Conservation (phyloP, 2,888 invertebrate genomes). For the Morpho deidamia region DNA sequence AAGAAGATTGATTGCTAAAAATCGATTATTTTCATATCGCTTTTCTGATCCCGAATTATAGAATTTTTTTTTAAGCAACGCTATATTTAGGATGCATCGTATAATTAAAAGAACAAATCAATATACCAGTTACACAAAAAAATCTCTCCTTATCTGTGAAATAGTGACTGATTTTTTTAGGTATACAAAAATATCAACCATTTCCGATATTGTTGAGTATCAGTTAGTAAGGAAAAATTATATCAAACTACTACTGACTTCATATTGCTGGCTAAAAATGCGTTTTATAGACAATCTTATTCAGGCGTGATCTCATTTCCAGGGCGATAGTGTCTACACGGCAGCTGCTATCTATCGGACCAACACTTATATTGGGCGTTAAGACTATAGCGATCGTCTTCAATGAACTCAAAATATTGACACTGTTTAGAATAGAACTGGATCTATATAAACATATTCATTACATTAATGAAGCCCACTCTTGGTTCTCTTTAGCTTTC, state of each 20-base stretch:
- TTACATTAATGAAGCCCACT: neutral
- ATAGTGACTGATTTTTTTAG: too few relatives aligned
- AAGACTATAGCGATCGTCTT: slow-evolving; percentile 3
- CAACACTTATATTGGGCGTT: neutral
- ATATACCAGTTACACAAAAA: too few relatives aligned
- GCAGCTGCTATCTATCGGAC: slow-evolving; percentile 37
- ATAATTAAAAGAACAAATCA: too few relatives aligned
- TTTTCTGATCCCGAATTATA: too few relatives aligned
- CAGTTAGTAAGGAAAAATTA: neutral
- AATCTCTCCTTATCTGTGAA: too few relatives aligned
- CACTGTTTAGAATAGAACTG: neutral
- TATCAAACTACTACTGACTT: slow-evolving; percentile 3
- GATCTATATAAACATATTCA: neutral
- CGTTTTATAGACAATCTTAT: slow-evolving; percentile 34
- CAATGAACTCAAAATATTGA: neutral
- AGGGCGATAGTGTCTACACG: slow-evolving; percentile 26
- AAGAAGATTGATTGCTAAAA: too few relatives aligned
- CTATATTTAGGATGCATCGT: too few relatives aligned
- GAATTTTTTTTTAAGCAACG: too few relatives aligned
- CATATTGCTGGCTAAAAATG: slow-evolving; percentile 26
- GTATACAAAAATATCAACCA: too few relatives aligned
- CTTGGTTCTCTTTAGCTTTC: neutral
- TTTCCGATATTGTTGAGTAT: too few relatives aligned
- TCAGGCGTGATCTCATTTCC: slow-evolving; percentile 39
- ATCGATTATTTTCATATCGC: too few relatives aligned